Evolutionary conservation across 2,113 vertebrate species (phyloP), one percentile per base, ranked within the genome.

Genomic region (Actinemys pallida): DNA sequence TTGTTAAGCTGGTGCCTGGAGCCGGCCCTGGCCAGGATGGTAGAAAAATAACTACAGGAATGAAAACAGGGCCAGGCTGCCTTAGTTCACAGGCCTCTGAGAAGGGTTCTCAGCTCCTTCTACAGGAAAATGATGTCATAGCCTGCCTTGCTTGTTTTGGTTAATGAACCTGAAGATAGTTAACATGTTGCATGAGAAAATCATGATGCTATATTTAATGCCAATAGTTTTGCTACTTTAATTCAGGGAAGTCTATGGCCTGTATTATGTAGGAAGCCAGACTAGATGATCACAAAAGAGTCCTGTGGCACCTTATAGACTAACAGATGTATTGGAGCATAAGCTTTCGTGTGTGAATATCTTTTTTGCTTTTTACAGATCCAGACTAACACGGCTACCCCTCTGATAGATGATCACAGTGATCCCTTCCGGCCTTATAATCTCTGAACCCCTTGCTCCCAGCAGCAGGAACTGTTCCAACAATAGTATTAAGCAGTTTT

Each of bases 401-500:
- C 50, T 50, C 50, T 50, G 50, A 50, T 69, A n/a, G 35, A 69
- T 5, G 8, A 69, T 39, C 65, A n/a, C 35, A 39, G 17, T n/a
- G 35, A 17, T 39, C 16, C 29, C 35, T 39, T 69, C 65, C 2
- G 8, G 65, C 35, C 14, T 69, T 39, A n/a, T 39, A 69, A n/a
- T 19, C 17, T 39, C 17, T 39, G 17, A 69, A 69, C 65, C 14
- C 10, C 20, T 84, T 78, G 13, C 4, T 31, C 50, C 31, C 10
- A 90, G 39, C 85, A 93, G 90, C 35, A 95, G 4, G 62, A 69
- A 69, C 20, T 69, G 62, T 20, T 62, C 29, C 10, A 59, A 90
- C 84, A 96, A 93, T 87, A 52, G 69, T 54, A 95, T 57, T 20
- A 93, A 16, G 11, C 49, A 83, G 35, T 88, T 92, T n/a, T 86